These are phyloP conservation scores for Montipora capricornis DNA, from an alignment of 64 coral and sea anemone genomes.

Conservation along the genomic window DNA sequence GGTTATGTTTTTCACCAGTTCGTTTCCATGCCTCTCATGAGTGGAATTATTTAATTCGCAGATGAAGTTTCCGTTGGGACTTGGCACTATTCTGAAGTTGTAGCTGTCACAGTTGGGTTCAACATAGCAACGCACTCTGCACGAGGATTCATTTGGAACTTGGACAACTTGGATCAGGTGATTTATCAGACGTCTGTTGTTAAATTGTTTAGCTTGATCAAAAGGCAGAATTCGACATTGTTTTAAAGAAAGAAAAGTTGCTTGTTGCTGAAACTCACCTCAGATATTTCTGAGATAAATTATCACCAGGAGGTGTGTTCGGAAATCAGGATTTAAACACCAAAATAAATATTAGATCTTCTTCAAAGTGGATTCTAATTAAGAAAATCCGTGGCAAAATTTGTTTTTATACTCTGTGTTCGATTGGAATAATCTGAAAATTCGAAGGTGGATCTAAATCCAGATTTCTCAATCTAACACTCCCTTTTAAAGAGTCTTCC, in stretches of 20 bases:
- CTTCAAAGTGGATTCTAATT: too few species aligned
- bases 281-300: too few species aligned
- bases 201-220: background rate
- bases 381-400: too few species aligned
- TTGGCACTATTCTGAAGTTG: background rate
- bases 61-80: background rate
- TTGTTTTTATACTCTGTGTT: too few species aligned
- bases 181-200: background rate
- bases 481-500: too few species aligned
- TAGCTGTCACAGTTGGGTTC: background rate
- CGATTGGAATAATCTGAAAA: too few species aligned
- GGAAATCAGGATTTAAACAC: too few species aligned
- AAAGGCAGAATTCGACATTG: background rate
- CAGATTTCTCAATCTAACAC: too few species aligned
- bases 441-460: too few species aligned
- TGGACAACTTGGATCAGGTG: background rate
- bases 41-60: conserved; percentile 2
- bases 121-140: background rate
- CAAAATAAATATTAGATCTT: too few species aligned
- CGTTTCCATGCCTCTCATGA: background rate
- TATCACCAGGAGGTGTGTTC: too few species aligned
- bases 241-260: background rate
- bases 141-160: background rate
- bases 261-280: background rate
- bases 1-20: background rate